Conservation (phyloP, 1,140 invertebrate species). For the Dendroctonus ponderosae region DNA sequence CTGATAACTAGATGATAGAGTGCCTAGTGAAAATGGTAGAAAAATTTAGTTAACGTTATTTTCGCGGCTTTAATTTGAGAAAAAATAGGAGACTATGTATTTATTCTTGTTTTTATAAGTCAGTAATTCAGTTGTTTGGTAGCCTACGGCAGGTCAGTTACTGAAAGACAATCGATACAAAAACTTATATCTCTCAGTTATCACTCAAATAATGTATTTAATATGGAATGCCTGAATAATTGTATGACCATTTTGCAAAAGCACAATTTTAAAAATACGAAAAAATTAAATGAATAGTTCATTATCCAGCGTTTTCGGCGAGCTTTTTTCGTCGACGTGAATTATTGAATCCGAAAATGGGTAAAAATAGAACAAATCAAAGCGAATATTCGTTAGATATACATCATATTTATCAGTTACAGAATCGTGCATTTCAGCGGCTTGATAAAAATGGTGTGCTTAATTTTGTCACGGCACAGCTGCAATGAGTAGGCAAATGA, state of each 20-base stretch:
- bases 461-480: constrained; percentile 32
- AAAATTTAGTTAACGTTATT: constrained; percentile 13
- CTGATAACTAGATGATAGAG: constrained; percentile 16
- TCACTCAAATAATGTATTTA: no score
- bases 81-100: no score
- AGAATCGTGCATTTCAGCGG: constrained; percentile 27
- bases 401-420: constrained; percentile 35
- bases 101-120: no score
- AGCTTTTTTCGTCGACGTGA: neutral
- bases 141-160: no score
- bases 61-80: neutral
- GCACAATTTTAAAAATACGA: neutral
- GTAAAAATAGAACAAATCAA: constrained; percentile 15
- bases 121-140: no score
- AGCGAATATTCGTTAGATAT: constrained; percentile 21
- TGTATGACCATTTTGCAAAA: neutral
- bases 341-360: constrained; percentile 4
- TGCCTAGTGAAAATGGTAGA: constrained; percentile 4
- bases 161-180: no score
- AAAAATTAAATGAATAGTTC: neutral
- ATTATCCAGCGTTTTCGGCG: neutral
- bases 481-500: constrained; percentile 42
- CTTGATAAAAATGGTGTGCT: constrained; percentile 31
- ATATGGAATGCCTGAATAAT: neutral
- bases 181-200: no score